Conservation (phyloP, 2,888 invertebrate genomes). For the Vandiemenella viatica region DNA sequence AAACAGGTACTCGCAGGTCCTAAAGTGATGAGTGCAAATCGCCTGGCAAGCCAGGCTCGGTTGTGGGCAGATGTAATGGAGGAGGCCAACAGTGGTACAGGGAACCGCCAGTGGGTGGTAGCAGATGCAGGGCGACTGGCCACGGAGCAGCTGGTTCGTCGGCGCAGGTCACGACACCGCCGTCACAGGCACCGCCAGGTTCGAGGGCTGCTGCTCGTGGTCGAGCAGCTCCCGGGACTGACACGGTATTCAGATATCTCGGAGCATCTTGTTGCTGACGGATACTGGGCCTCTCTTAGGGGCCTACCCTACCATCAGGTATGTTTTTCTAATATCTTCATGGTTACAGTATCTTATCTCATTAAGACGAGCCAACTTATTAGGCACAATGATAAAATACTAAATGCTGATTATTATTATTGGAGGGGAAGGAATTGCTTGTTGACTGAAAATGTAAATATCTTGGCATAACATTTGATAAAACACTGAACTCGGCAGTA, state of each 20-base stretch:
- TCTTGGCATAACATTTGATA: no score
- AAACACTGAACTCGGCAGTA: no score
- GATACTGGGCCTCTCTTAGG: conserved; percentile 55
- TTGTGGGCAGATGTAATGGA: conserved; percentile 59
- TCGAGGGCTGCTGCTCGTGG: conserved; percentile 42
- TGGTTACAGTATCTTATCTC: neutral
- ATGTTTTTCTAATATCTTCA: conserved; percentile 8
- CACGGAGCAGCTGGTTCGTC: neutral
- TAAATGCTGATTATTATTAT: neutral
- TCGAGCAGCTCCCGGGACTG: conserved; percentile 63
- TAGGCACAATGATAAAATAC: no score
- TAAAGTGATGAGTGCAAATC: conserved; percentile 68
- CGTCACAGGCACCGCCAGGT: no score
- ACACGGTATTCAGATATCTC: conserved; percentile 52
- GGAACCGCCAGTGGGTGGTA: conserved; percentile 77
- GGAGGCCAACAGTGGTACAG: conserved; percentile 60
- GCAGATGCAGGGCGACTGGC: conserved; percentile 52
- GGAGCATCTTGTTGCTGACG: conserved; percentile 40
- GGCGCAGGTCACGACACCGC: conserved; percentile 8
- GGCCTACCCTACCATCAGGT: conserved; percentile 40
- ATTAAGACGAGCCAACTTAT: neutral
- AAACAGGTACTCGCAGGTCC: conserved; percentile 51
- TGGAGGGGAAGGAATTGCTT: neutral
- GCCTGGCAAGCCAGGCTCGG: conserved; percentile 52
- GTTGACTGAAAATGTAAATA: neutral